A percentile compares a stretch with the other conserved stretches of the same genome.
Conservation (phyloP, 2,888 invertebrate genomes). For the Hydraecia micacea region DNA sequence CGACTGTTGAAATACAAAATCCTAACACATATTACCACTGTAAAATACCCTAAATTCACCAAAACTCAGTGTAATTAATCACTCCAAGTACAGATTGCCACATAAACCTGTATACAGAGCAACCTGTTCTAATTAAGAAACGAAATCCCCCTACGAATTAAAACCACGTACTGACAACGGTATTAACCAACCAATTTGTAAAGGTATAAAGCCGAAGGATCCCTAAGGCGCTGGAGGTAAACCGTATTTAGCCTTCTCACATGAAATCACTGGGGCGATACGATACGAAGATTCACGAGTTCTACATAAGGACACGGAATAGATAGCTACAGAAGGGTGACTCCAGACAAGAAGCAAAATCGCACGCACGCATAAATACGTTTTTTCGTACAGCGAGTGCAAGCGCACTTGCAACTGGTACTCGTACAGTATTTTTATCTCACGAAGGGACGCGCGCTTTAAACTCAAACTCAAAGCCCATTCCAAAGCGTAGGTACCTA, state of each 20-base stretch:
- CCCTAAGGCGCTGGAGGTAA: conserved; percentile 63
- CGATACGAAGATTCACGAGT: conserved; percentile 64
- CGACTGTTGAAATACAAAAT: conserved; percentile 2
- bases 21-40: not conserved
- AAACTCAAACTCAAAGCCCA: too few species aligned
- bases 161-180: conserved; percentile 68
- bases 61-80: conserved; percentile 46
- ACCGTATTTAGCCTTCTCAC: conserved; percentile 60
- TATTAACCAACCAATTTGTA: conserved; percentile 68
- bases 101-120: conserved; percentile 46
- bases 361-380: not conserved
- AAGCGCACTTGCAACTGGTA: not conserved
- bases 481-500: too few species aligned
- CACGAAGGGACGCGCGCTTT: too few species aligned
- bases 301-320: conserved; percentile 37
- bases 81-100: conserved; percentile 41
- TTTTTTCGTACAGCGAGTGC: not conserved
- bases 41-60: conserved; percentile 7
- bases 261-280: conserved; percentile 58
- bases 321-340: not conserved
- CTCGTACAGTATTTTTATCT: not conserved
- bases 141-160: conserved; percentile 65
- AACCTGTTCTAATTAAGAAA: conserved; percentile 66
- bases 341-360: not conserved
- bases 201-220: conserved; percentile 58